phyloP scores from a whole-genome alignment of 2,113 vertebrate genomes.

The Oceanodroma tethys region DNA sequence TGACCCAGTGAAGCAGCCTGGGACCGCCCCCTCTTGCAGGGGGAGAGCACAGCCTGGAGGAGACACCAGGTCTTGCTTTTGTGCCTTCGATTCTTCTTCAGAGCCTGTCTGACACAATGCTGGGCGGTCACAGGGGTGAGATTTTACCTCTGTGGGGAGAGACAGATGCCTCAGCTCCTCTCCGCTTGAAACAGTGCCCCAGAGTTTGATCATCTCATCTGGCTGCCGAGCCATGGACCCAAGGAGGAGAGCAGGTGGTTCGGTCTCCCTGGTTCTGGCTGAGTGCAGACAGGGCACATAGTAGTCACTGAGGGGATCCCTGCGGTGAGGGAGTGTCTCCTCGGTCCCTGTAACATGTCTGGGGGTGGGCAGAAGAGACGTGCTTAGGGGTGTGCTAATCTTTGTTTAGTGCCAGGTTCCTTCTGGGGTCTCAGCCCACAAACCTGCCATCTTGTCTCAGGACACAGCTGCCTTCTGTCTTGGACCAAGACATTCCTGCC shows the following conservation, averaged over 20 bases:
- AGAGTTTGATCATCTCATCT: neutral
- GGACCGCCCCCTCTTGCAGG: neutral
- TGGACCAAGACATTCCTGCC: neutral
- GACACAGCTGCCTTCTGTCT: neutral
- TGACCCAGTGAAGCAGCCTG: neutral
- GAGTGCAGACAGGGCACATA: neutral
- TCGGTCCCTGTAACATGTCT: neutral
- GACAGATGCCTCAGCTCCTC: neutral
- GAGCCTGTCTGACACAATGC: neutral
- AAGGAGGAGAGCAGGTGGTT: neutral
- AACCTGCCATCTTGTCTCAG: neutral
- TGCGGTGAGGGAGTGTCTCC: neutral
- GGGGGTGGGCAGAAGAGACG: neutral
- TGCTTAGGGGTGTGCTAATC: neutral
- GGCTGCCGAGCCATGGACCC: neutral
- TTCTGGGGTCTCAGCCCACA: neutral
- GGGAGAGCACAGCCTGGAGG: neutral
- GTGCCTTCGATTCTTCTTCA: neutral
- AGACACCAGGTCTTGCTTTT: neutral
- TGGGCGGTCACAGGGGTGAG: neutral
- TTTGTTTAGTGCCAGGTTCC: neutral
- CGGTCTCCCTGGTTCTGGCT: neutral
- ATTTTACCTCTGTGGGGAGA: neutral
- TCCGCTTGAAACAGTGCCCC: rapidly evolving
- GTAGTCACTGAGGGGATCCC: neutral